phyloP scores from a whole-genome alignment of 2,113 vertebrate species.

The Copsychus sechellarum region DNA sequence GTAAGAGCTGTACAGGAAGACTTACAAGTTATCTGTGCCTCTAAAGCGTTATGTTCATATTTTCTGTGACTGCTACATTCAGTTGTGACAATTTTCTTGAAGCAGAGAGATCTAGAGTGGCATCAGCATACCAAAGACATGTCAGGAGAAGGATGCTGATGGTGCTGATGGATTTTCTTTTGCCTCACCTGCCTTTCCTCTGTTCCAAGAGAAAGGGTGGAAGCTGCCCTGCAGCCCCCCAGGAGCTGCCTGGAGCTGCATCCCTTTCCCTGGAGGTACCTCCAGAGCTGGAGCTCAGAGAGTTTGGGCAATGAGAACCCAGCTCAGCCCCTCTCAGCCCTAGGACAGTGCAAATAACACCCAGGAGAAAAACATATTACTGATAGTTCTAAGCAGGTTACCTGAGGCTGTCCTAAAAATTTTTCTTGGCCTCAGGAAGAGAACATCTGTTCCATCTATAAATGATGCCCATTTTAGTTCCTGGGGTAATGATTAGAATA shows the following conservation, averaged over 20 bases:
- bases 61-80: not conserved
- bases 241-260: not conserved
- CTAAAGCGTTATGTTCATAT: rapidly evolving
- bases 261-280: rapidly evolving
- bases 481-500: not conserved
- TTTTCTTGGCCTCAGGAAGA: not conserved
- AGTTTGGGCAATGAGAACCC: not conserved
- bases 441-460: not conserved
- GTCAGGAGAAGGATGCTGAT: not conserved
- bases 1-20: not conserved
- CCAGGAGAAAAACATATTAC: not conserved
- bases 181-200: not conserved
- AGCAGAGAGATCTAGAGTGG: not conserved
- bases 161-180: not conserved
- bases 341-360: not conserved
- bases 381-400: not conserved
- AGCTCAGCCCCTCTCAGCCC: rapidly evolving
- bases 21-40: not conserved
- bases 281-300: not conserved
- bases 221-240: rapidly evolving
- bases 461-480: not conserved
- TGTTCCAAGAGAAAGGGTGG: not conserved
- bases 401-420: not conserved
- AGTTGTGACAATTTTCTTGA: not conserved
- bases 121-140: not conserved